Percentiles rank a stretch among this genome's conserved stretches.
Evolutionary conservation across 2,113 vertebrate species (phyloP).

Genomic region (Galemys pyrenaicus): DNA sequence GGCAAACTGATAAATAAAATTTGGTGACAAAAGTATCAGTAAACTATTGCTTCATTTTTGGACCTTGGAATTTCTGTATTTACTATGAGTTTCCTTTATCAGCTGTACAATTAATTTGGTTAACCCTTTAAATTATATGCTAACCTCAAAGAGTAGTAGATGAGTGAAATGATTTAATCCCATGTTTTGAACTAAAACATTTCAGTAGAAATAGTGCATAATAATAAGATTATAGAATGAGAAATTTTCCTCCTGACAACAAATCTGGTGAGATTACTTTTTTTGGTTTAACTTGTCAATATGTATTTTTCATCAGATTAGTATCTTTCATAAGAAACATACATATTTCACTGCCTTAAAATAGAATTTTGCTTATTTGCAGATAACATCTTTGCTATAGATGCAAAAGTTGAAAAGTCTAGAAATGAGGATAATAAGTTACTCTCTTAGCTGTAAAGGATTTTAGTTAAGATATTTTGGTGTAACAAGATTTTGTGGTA

Average conservation of each 20-base stretch:
- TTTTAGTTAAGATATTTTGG: constrained; percentile 26
- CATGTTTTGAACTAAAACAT: constrained; percentile 19
- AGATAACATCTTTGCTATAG: background rate
- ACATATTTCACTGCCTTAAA: background rate
- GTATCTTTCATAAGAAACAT: background rate
- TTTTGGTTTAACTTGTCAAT: background rate
- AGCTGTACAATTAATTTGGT: background rate
- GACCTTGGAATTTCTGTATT: background rate
- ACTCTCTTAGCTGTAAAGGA: background rate
- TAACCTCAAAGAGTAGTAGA: background rate
- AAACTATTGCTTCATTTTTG: background rate
- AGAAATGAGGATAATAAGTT: background rate
- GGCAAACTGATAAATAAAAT: constrained; percentile 34
- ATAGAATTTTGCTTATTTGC: background rate
- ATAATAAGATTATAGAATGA: background rate
- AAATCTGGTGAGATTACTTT: background rate
- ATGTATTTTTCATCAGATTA: background rate
- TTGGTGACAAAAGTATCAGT: background rate
- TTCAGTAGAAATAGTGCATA: background rate
- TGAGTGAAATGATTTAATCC: constrained; percentile 13
- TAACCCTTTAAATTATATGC: constrained; percentile 19
- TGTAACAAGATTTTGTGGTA: background rate
- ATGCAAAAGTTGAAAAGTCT: background rate
- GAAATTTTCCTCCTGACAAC: background rate
- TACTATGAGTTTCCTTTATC: constrained; percentile 9